Percentiles rank a stretch among this genome's conserved stretches.
Conservation (phyloP, 2,888 invertebrate genomes). For the Matsumyia berberina region DNA sequence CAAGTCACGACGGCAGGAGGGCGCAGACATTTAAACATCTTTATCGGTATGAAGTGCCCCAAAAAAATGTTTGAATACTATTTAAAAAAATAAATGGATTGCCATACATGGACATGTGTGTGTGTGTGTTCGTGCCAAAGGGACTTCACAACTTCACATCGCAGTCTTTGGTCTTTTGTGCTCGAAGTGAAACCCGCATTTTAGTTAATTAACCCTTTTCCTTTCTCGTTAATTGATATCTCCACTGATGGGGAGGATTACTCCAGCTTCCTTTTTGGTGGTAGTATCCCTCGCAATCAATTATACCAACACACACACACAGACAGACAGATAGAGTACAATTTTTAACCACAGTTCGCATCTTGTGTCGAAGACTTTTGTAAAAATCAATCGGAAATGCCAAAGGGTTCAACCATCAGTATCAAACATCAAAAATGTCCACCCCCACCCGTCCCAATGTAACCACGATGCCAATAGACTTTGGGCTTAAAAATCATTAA, state of each 20-base stretch:
- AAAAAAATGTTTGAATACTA: constrained; percentile 59
- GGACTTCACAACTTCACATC: too few species aligned
- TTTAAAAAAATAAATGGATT: constrained; percentile 64
- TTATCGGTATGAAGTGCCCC: constrained; percentile 18
- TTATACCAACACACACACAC: constrained; percentile 12
- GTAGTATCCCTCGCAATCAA: neutral
- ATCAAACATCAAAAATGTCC: constrained; percentile 71
- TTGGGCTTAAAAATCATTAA: constrained; percentile 75
- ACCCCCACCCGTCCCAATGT: constrained; percentile 17
- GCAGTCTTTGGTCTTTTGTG: constrained; percentile 61
- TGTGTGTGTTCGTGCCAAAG: neutral
- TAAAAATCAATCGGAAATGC: constrained; percentile 70
- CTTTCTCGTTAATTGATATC: constrained; percentile 75
- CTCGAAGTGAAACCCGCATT: constrained; percentile 81
- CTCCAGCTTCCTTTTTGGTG: too few species aligned
- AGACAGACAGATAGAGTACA: constrained; percentile 7
- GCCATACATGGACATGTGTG: neutral
- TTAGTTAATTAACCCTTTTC: constrained; percentile 84
- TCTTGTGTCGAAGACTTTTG: constrained; percentile 67
- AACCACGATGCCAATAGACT: constrained; percentile 37
- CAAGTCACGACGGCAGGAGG: too few species aligned
- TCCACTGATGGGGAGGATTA: constrained; percentile 67
- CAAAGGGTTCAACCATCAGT: constrained; percentile 71
- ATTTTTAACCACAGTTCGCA: constrained; percentile 53
- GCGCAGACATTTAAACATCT: constrained; percentile 20